Percentiles rank a stretch among this genome's conserved stretches.
phyloP scores from a whole-genome alignment of 2,113 vertebrate genomes.

The Trachemys scripta region DNA sequence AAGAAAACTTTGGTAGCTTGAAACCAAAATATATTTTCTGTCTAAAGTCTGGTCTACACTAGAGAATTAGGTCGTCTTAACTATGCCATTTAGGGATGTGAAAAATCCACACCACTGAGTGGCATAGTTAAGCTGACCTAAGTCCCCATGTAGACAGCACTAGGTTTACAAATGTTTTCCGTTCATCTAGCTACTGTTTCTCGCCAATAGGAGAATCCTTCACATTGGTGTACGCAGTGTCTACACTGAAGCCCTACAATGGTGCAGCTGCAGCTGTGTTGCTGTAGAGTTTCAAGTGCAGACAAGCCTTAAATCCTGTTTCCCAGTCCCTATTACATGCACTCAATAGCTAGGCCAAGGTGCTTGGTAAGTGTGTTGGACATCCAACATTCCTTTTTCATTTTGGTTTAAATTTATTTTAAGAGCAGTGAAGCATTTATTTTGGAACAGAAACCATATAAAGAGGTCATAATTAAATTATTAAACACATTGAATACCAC shows the following conservation, averaged over 20 bases:
- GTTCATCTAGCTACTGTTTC: not conserved
- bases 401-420: not conserved
- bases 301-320: not conserved
- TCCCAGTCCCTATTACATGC: not conserved
- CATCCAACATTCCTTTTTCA: not conserved
- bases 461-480: not conserved
- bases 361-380: not conserved
- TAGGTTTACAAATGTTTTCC: not conserved
- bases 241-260: not conserved
- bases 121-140: not conserved
- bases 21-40: not conserved
- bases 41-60: not conserved
- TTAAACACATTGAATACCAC: not conserved
- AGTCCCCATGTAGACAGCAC: not conserved
- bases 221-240: not conserved
- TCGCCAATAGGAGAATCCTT: not conserved
- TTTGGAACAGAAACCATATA: not conserved
- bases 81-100: not conserved
- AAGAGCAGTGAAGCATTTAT: not conserved
- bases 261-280: not conserved
- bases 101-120: not conserved
- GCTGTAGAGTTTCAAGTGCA: not conserved
- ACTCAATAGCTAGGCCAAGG: not conserved
- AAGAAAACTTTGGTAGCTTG: not conserved
- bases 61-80: not conserved